phyloP scores from a whole-genome alignment of 2,888 invertebrate genomes.

The Apamea crenata region DNA sequence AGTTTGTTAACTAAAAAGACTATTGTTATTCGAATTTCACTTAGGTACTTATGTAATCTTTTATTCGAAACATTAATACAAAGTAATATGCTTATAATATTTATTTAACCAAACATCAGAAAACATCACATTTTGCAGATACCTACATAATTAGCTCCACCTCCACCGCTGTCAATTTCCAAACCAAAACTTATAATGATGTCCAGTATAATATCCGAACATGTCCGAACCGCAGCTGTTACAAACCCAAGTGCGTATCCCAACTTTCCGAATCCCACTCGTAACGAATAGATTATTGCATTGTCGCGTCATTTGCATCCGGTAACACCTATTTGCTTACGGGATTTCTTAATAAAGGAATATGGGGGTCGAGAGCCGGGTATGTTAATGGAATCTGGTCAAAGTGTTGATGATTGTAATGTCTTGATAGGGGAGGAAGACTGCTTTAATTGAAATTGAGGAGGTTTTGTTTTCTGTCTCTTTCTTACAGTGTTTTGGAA shows the following conservation, averaged over 20 bases:
- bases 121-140: background rate
- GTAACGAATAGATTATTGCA: conserved; percentile 80
- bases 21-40: background rate
- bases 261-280: conserved; percentile 59
- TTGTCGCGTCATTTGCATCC: conserved; percentile 83
- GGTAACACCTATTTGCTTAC: conserved; percentile 76
- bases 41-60: background rate
- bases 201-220: conserved; percentile 20
- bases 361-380: conserved; percentile 43
- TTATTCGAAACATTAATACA: background rate
- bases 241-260: conserved; percentile 68
- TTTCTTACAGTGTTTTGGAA: background rate
- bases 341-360: conserved; percentile 64
- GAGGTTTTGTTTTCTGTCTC: background rate
- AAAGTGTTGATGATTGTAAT: conserved; percentile 43
- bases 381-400: conserved; percentile 60
- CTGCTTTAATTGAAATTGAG: conserved; percentile 33
- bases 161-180: background rate
- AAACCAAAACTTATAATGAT: conserved; percentile 25
- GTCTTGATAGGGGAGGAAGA: conserved; percentile 4
- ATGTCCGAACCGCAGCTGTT: conserved; percentile 56
- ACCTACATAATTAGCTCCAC: background rate
- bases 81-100: background rate
- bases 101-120: background rate
- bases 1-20: background rate